phyloP scores from a whole-genome alignment of 2,113 vertebrate species.

The Tauraco erythrolophus region DNA sequence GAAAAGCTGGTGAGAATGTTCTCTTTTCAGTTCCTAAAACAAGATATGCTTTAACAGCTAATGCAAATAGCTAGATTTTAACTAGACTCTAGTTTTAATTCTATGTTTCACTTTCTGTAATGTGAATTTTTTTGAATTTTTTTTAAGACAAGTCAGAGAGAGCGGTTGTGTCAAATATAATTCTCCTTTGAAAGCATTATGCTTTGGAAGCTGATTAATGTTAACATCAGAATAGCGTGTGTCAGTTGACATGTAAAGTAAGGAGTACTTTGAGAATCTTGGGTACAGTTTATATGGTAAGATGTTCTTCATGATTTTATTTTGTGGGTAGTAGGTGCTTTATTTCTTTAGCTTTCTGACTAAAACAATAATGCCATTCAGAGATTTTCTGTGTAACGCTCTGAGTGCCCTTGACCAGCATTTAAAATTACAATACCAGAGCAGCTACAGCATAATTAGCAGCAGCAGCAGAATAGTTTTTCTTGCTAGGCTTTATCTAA shows the following conservation, averaged over 20 bases:
- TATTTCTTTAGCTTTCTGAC: not conserved
- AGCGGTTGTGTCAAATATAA: not conserved
- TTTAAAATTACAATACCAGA: not conserved
- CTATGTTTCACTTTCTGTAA: not conserved
- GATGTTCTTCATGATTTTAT: not conserved
- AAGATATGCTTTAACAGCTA: not conserved
- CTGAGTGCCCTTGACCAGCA: not conserved
- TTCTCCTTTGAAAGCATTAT: not conserved
- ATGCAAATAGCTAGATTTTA: not conserved
- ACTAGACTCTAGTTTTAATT: too few species aligned
- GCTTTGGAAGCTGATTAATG: not conserved
- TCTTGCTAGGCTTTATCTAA: not conserved
- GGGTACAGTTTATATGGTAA: not conserved
- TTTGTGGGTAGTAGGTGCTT: not conserved
- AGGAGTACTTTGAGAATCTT: not conserved
- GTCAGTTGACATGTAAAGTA: not conserved
- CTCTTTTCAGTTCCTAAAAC: slow-evolving; percentile 11
- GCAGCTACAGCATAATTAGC: not conserved
- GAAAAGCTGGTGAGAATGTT: slow-evolving; percentile 91
- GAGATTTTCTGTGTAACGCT: not conserved
- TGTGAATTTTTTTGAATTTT: not conserved
- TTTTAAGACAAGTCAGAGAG: not conserved
- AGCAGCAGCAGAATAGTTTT: not conserved
- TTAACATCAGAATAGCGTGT: not conserved
- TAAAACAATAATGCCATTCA: not conserved